phyloP scores from a whole-genome alignment of 2,888 invertebrate genomes.

The Cordilura impudica region DNA sequence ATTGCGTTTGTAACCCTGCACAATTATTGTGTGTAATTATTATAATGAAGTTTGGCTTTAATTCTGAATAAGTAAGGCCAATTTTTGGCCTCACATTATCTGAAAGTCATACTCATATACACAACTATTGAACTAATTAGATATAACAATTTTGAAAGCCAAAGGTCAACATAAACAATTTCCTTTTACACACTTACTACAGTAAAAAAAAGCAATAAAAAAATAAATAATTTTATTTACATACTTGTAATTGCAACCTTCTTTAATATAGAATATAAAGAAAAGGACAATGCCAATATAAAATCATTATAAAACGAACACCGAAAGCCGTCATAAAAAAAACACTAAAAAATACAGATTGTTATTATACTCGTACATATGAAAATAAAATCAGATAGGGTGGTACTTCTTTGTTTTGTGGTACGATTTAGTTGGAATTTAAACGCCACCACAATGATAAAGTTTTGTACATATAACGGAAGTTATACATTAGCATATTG shows the following conservation, averaged over 20 bases:
- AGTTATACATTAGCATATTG: constrained; percentile 55
- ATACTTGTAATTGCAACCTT: background rate
- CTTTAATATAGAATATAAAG: background rate
- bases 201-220: constrained; percentile 4
- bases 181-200: background rate
- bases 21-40: too few species aligned
- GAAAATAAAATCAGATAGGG: background rate
- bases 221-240: background rate
- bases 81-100: background rate
- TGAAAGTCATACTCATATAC: too few species aligned
- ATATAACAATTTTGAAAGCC: background rate
- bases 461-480: constrained; percentile 34
- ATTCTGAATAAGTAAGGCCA: background rate
- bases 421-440: background rate
- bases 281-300: constrained; percentile 52
- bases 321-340: constrained; percentile 41
- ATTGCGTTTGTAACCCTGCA: too few species aligned
- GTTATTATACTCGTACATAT: background rate
- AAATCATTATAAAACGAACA: constrained; percentile 17
- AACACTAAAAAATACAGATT: background rate
- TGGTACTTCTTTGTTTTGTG: background rate
- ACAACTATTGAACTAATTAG: background rate
- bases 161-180: constrained; percentile 32
- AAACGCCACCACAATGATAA: constrained; percentile 8
- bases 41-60: too few species aligned